Evolutionary conservation across 2,797 vertebrate genomes (phyloP), one percentile per base, ranked within the genome.

Genomic region (Knipowitschia caucasica): DNA sequence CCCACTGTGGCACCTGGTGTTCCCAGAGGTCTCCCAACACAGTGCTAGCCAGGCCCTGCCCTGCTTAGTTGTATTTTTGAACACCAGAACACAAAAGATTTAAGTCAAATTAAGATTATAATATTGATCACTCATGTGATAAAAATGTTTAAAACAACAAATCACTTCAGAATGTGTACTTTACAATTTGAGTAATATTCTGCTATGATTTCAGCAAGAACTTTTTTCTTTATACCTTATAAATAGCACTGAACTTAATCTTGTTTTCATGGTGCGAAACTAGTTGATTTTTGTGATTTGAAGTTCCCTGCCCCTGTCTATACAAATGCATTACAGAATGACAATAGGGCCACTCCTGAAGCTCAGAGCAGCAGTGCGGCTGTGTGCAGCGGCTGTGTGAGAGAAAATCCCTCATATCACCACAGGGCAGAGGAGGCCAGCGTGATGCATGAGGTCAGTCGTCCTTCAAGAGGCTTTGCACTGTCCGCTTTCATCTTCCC

Each of bases 391-490:
- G 57, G 50, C 59, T 54, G 65, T 55, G 56, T 59, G 53, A 57
- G 25, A 74, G 69, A 77, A 77, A 83, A 86, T 87, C 71, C 69
- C 72, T 86, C 70, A 81, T 82, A 82, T 81, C 71, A 65, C 58
- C 60, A 34, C 43, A 18, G 61, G 65, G 70, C 67, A 64, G 63
- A 62, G 67, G 60, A 76, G 40, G 69, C 59, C 71, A 83, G 72
- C 67, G 64, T 83, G 79, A 89, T 83, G 65, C 71, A 81, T 80
- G 81, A 83, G 77, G 68, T 86, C 77, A 80, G 56, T 72, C 66
- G 69, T 73, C 78, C 82, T 84, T 86, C 76, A 84, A 75, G 79
- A 81, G 59, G 74, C 80, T 81, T 74, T 76, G 62, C 78, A 67
- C 58, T 31, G 50, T 75, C 51, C 17, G 4, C 62, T 75, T 69